These are phyloP conservation scores for Nyleta sp. DNA, from an alignment of 2,888 invertebrate genomes.

Conservation along the genomic window DNA sequence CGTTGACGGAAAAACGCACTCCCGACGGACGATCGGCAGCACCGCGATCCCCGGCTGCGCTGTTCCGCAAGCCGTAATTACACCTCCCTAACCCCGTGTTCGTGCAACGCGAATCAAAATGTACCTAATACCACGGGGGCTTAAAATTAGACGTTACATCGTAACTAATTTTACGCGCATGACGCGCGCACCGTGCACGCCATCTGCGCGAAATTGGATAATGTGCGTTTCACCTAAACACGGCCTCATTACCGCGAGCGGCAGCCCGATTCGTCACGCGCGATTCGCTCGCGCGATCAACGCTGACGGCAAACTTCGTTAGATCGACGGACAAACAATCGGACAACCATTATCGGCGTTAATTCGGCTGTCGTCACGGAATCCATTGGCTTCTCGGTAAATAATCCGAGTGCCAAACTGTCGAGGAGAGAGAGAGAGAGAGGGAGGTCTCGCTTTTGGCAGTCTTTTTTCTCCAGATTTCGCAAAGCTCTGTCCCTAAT, in stretches of 20 bases:
- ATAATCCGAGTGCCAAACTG: conserved; percentile 56
- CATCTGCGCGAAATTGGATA: conserved; percentile 55
- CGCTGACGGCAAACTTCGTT: conserved; percentile 6
- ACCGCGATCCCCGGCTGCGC: not conserved
- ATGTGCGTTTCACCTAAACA: conserved; percentile 47
- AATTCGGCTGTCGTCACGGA: conserved; percentile 19
- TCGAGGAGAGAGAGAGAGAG: conserved; percentile 50
- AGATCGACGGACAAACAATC: conserved; percentile 24
- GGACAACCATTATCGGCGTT: conserved; percentile 15
- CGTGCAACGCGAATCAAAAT: conserved; percentile 51
- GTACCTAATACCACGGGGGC: conserved; percentile 50
- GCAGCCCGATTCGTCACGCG: conserved; percentile 14
- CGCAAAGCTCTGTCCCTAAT: conserved; percentile 61
- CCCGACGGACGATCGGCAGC: too few relatives aligned
- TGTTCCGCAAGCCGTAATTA: conserved; percentile 32
- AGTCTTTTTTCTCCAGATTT: conserved; percentile 54
- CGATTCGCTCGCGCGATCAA: not conserved
- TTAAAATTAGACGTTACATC: conserved; percentile 57
- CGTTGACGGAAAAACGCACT: too few relatives aligned
- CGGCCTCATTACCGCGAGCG: conserved; percentile 22
- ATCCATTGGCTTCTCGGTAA: conserved; percentile 52
- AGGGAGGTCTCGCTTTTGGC: conserved; percentile 13
- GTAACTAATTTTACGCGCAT: conserved; percentile 57
- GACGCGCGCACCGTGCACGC: conserved; percentile 38
- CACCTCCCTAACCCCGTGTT: conserved; percentile 17